Conservation (phyloP, 37 sponge, comb jelly and placozoan genomes). For the Agelas oroides region DNA sequence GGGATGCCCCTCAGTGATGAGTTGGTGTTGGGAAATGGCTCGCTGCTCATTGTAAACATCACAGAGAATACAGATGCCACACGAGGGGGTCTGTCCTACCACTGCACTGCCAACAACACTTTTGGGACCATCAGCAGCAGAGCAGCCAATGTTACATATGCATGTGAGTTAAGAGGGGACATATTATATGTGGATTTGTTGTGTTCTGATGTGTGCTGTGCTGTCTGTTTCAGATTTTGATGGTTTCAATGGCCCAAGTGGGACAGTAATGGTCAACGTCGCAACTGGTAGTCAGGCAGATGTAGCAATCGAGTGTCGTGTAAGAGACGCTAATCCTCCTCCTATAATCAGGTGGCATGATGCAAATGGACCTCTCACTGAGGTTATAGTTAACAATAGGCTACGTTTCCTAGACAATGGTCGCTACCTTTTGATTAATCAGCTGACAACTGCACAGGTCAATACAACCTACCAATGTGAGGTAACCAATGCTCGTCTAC, state of each 20-base stretch:
- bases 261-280: not conserved
- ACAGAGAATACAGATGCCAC: slow-evolving; percentile 32
- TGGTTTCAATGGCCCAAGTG: not conserved
- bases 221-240: slow-evolving; percentile 32
- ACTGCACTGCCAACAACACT: slow-evolving; percentile 56
- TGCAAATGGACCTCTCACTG: not conserved
- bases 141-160: slow-evolving; percentile 20
- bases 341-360: slow-evolving; percentile 28
- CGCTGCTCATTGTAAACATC: not conserved
- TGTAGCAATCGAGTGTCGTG: slow-evolving; percentile 44
- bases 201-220: too few relatives aligned
- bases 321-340: slow-evolving; percentile 14
- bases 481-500: slow-evolving; percentile 43
- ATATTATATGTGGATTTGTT: too few relatives aligned
- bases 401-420: slow-evolving; percentile 26
- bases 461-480: slow-evolving; percentile 32
- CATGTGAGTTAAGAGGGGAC: slow-evolving; percentile 39
- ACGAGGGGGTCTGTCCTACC: slow-evolving; percentile 44
- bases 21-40: too few relatives aligned
- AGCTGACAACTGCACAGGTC: slow-evolving; percentile 3
- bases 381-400: not conserved
- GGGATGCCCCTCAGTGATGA: not conserved
- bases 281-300: not conserved
- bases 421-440: slow-evolving; percentile 27
- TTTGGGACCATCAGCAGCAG: slow-evolving; percentile 66